A percentile compares a stretch with the other conserved stretches of the same genome.
Conservation (phyloP, 2,797 vertebrate genomes). For the Loris lydekkerianus region DNA sequence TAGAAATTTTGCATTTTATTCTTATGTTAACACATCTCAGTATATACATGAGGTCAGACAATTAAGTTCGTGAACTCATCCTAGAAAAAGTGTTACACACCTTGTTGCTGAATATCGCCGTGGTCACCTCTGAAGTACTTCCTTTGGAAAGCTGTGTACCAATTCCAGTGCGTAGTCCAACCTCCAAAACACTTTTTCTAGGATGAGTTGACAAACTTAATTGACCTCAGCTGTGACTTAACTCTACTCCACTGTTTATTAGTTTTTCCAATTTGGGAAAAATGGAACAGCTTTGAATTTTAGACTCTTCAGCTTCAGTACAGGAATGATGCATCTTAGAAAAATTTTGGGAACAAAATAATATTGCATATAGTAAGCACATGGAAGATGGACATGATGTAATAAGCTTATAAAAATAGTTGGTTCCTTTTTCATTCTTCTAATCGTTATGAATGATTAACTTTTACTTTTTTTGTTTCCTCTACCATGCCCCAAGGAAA, state of each 20-base stretch:
- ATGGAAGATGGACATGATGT: neutral
- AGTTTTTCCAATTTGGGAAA: neutral
- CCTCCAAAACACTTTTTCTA: no score
- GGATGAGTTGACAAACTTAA: no score
- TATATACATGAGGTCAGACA: neutral
- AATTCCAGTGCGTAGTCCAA: no score
- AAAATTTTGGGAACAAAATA: neutral
- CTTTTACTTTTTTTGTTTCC: neutral
- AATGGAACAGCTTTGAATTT: neutral
- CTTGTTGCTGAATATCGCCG: no score
- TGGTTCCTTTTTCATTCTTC: neutral
- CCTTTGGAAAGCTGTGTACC: no score
- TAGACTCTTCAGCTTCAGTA: neutral
- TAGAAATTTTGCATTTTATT: slow-evolving; percentile 80
- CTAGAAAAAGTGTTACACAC: no score
- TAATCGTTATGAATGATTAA: neutral
- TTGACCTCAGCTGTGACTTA: neutral
- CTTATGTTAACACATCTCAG: slow-evolving; percentile 81
- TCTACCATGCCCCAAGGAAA: neutral
- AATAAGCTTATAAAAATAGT: neutral
- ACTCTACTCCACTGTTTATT: neutral
- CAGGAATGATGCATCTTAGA: neutral
- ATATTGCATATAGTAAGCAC: neutral
- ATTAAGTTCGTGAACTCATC: no score
- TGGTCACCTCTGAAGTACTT: no score